phyloP scores from a whole-genome alignment of 2,797 vertebrate genomes.

The Semotilus atromaculatus region DNA sequence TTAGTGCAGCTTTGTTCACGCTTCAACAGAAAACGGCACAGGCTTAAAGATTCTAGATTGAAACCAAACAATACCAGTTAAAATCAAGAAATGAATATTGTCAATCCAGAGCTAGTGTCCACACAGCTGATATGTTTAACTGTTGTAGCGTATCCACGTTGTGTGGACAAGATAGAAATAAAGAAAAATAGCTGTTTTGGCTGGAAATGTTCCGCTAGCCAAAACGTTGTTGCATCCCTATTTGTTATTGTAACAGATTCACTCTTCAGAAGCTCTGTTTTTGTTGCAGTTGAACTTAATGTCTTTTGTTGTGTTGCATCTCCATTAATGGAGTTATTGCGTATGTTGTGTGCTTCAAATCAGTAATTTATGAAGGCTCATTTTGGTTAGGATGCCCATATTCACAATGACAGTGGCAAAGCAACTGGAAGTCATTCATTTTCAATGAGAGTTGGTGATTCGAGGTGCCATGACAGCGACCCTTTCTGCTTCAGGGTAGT shows the following conservation, averaged over 20 bases:
- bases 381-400: not conserved
- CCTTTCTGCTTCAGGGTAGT: not conserved
- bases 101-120: not conserved
- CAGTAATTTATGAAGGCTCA: not conserved
- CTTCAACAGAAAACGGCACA: not conserved
- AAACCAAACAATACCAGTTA: not conserved
- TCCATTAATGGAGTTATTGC: not conserved
- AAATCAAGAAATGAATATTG: not conserved
- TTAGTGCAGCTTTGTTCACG: not conserved
- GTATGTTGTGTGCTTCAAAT: not conserved
- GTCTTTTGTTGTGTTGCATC: not conserved
- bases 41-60: no score
- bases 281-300: not conserved
- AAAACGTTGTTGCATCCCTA: not conserved
- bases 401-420: not conserved
- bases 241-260: not conserved
- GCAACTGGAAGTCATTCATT: not conserved
- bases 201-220: not conserved
- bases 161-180: no score
- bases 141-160: not conserved
- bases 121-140: not conserved
- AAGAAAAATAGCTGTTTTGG: not conserved
- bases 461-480: not conserved
- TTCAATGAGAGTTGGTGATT: conserved; percentile 9
- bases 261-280: not conserved